Conservation (phyloP, 2,797 vertebrate species). For the Sebastes taczanowskii region DNA sequence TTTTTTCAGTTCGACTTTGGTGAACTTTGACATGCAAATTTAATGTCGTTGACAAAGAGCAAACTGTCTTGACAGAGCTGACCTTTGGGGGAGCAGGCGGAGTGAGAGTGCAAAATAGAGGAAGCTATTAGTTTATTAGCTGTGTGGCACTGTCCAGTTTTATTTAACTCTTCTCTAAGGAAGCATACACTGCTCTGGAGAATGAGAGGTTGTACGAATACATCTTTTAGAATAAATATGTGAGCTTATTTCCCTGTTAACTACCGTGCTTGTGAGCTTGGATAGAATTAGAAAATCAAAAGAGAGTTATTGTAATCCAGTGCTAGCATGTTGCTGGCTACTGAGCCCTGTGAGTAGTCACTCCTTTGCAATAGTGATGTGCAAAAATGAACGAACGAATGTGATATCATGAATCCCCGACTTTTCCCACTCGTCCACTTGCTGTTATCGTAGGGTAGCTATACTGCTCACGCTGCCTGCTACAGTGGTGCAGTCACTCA, state of each 20-base stretch:
- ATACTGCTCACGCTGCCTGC: too few relatives aligned
- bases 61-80: neutral
- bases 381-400: too few relatives aligned
- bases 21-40: slow-evolving; percentile 30
- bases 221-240: neutral
- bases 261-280: neutral
- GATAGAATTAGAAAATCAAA: neutral
- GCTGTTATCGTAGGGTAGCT: too few relatives aligned
- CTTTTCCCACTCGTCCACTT: too few relatives aligned
- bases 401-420: too few relatives aligned
- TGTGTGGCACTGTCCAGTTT: neutral
- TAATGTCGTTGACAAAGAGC: neutral
- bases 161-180: neutral
- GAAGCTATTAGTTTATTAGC: neutral
- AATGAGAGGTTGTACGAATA: too few relatives aligned
- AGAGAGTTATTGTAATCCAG: neutral
- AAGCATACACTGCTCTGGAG: neutral
- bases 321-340: neutral
- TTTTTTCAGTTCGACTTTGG: slow-evolving; percentile 3
- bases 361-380: neutral
- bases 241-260: neutral
- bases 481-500: too few relatives aligned
- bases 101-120: neutral
- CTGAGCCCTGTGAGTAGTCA: neutral
- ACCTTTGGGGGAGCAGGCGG: slow-evolving; percentile 11